These are phyloP conservation scores for Gambusia affinis DNA, from an alignment of 2,113 vertebrate genomes.

Conservation along the genomic window DNA sequence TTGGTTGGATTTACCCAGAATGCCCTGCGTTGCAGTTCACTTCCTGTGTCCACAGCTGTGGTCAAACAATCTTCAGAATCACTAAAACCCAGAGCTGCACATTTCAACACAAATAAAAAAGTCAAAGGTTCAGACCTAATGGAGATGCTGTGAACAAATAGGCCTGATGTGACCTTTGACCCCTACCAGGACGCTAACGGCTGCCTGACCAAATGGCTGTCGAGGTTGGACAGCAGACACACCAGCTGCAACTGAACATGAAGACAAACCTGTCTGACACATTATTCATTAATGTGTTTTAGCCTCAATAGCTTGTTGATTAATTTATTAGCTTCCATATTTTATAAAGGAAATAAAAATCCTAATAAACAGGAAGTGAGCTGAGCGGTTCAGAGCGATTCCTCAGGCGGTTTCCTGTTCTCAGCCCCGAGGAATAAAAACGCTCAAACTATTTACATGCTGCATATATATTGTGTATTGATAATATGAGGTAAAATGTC, in stretches of 20 bases:
- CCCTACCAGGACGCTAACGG: not conserved
- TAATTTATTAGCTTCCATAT: not conserved
- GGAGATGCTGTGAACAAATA: not conserved
- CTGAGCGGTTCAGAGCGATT: slow-evolving; percentile 20
- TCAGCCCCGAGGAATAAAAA: slow-evolving; percentile 9
- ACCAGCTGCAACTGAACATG: slow-evolving; percentile 22
- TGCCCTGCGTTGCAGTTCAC: no score
- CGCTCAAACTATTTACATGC: not conserved
- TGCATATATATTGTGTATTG: not conserved
- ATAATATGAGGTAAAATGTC: not conserved
- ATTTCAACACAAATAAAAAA: not conserved
- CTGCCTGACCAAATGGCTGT: not conserved
- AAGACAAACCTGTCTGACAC: not conserved
- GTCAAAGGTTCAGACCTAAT: not conserved
- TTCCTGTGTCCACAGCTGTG: no score
- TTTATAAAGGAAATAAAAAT: slow-evolving; percentile 8
- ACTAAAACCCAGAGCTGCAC: no score
- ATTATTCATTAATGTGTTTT: not conserved
- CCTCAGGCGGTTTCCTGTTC: slow-evolving; percentile 30
- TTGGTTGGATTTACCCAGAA: no score
- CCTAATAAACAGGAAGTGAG: not conserved
- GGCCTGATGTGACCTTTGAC: not conserved
- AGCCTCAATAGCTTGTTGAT: not conserved
- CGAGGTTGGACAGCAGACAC: slow-evolving; percentile 8
- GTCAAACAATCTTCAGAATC: no score